Evolutionary conservation across 2,797 vertebrate genomes (phyloP).

Genomic region (Heliangelus exortis): DNA sequence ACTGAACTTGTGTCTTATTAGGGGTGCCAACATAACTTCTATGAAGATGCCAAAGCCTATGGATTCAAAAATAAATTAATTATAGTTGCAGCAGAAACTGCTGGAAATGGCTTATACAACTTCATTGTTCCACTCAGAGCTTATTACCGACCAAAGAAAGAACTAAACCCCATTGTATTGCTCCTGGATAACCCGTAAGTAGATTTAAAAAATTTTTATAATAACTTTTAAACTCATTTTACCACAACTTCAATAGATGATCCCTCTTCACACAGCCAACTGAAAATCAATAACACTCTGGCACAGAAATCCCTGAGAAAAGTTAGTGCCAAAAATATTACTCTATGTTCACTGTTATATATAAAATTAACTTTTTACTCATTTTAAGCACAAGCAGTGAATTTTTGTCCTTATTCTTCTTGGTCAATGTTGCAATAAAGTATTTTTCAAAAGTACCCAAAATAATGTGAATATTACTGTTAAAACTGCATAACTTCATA

Average conservation of each 20-base stretch:
- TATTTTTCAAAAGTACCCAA: background rate
- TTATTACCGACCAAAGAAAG: constrained; percentile 96
- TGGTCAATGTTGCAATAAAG: background rate
- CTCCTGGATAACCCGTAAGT: constrained; percentile 95
- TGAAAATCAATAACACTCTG: constrained; percentile 72
- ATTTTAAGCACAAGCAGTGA: background rate
- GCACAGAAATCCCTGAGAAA: background rate
- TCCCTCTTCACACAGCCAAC: background rate
- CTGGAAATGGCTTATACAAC: constrained; percentile 97
- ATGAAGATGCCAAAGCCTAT: constrained; percentile 96
- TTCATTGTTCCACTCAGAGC: constrained; percentile 97
- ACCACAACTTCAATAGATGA: background rate
- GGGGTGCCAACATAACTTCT: constrained; percentile 95
- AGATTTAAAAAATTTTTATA: background rate
- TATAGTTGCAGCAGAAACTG: constrained; percentile 96
- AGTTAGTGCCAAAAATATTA: background rate
- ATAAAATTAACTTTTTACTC: background rate
- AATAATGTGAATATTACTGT: background rate
- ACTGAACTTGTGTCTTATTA: constrained; percentile 59
- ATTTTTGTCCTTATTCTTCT: background rate
- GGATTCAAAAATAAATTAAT: constrained; percentile 98
- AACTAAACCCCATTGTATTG: constrained; percentile 95
- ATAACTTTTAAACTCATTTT: background rate
- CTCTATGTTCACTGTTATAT: background rate
- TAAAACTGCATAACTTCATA: constrained; percentile 1